phyloP scores from a whole-genome alignment of 64 coral and sea anemone genomes.

The Stichodactyla mertensii region DNA sequence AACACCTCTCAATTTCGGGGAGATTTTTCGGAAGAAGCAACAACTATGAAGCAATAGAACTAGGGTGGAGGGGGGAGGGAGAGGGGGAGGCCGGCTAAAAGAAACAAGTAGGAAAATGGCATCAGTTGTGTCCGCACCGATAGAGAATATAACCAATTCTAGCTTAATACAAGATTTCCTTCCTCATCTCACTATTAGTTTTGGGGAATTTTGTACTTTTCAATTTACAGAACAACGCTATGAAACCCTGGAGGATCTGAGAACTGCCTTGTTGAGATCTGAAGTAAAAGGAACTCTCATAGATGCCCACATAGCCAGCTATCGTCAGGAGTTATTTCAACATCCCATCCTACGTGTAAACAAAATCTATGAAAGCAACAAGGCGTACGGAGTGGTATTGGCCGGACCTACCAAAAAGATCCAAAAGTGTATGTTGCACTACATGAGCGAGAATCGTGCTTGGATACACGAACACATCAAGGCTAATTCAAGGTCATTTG shows the following conservation, averaged over 20 bases:
- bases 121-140: no score
- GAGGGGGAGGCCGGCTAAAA: no score
- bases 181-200: no score
- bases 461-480: conserved; percentile 7
- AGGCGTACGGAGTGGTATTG: conserved; percentile 26
- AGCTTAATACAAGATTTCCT: no score
- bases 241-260: conserved; percentile 20
- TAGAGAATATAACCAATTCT: no score
- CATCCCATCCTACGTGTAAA: not conserved
- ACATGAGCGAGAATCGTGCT: conserved; percentile 14
- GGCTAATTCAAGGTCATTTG: conserved; percentile 1
- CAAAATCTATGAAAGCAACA: not conserved
- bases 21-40: no score
- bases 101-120: no score
- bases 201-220: not conserved
- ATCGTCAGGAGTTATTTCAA: conserved; percentile 7
- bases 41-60: no score
- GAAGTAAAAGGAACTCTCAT: conserved; percentile 30
- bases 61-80: no score
- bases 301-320: conserved; percentile 13
- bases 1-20: no score
- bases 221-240: not conserved
- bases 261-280: not conserved
- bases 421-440: conserved; percentile 15
- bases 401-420: conserved; percentile 24